Evolutionary conservation across 2,797 vertebrate genomes (phyloP).

Genomic region (Cyprinella venusta): DNA sequence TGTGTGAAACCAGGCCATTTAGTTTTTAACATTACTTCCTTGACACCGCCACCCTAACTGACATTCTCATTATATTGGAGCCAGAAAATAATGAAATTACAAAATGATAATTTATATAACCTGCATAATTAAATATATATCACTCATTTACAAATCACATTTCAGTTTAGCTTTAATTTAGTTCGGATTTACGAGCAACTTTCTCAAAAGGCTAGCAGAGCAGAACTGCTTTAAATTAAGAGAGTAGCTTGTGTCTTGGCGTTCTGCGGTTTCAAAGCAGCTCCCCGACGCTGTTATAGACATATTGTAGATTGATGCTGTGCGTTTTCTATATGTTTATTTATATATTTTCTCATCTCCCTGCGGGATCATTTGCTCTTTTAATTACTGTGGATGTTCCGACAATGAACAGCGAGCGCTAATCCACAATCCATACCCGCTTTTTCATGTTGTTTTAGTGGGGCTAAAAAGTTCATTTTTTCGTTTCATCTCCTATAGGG

Average conservation of each 20-base stretch:
- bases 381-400: conserved; percentile 32
- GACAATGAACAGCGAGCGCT: not conserved
- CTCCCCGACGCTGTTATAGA: conserved; percentile 57
- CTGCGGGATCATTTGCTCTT: conserved; percentile 8
- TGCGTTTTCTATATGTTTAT: conserved; percentile 19
- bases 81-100: not conserved
- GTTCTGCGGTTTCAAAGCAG: conserved; percentile 41
- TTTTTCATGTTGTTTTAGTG: not conserved
- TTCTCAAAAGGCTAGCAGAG: not conserved
- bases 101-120: too few species aligned
- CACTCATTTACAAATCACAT: not conserved
- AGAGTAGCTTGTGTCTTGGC: not conserved
- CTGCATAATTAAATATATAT: not conserved
- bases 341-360: conserved; percentile 23
- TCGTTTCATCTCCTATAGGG: conserved; percentile 19
- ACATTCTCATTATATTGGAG: not conserved
- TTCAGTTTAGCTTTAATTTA: not conserved
- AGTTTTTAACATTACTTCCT: not conserved
- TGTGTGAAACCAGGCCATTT: too few species aligned
- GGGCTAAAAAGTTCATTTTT: conserved; percentile 48
- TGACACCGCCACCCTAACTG: not conserved
- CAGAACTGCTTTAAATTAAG: not conserved
- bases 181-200: not conserved
- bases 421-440: conserved; percentile 10
- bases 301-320: conserved; percentile 10